A percentile compares a stretch with the other conserved stretches of the same genome.
Evolutionary conservation across 92 coral and sea anemone genomes (phyloP).

Genomic region (Parazoanthus darwini): DNA sequence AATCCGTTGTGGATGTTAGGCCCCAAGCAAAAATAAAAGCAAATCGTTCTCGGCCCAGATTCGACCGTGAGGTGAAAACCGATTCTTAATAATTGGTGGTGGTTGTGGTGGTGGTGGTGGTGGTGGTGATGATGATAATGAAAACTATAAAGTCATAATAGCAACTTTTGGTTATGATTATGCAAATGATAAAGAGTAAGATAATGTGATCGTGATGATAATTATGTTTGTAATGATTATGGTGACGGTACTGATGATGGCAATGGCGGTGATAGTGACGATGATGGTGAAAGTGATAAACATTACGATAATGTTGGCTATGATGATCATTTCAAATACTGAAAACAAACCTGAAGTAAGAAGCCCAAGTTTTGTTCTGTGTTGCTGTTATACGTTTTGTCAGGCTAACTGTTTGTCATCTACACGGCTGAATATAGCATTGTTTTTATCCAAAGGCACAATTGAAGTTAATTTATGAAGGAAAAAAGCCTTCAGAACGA

Average conservation of each 20-base stretch:
- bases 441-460: constrained; percentile 47
- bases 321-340: too few species aligned
- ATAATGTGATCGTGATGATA: not conserved
- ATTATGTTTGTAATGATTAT: not conserved
- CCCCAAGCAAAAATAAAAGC: too few species aligned
- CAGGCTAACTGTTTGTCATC: too few species aligned
- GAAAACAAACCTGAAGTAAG: not conserved
- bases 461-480: constrained; percentile 65
- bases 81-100: not conserved
- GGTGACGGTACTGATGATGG: not conserved
- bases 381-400: too few species aligned
- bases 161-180: not conserved
- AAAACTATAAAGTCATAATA: too few species aligned
- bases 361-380: too few species aligned
- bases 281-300: not conserved
- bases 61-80: too few species aligned
- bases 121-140: too few species aligned
- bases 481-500: constrained; percentile 62
- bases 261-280: too few species aligned
- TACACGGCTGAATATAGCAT: not conserved
- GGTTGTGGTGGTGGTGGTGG: not conserved
- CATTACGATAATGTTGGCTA: not conserved
- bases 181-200: not conserved
- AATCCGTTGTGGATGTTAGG: too few species aligned
- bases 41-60: too few species aligned